Evolutionary conservation across 2,113 vertebrate genomes (phyloP).

Genomic region (Neolamprologus longior): DNA sequence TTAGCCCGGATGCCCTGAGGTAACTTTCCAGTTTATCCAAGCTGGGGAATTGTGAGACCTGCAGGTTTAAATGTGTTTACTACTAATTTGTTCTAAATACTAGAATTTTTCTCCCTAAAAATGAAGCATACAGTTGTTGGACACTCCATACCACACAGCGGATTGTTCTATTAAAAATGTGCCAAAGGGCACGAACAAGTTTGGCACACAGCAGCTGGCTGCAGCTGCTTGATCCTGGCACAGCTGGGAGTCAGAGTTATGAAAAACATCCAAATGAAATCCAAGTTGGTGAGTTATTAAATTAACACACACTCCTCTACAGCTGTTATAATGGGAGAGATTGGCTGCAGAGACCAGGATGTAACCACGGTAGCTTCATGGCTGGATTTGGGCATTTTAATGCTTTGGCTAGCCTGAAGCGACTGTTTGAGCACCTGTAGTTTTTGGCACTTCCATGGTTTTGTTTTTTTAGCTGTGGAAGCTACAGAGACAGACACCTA

Average conservation of each 20-base stretch:
- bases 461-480: background rate
- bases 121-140: background rate
- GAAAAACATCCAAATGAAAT: background rate
- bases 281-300: background rate
- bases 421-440: background rate
- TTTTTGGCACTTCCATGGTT: background rate
- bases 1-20: background rate
- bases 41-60: background rate
- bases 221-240: background rate
- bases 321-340: background rate
- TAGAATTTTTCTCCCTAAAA: background rate
- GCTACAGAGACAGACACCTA: background rate
- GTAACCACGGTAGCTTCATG: background rate
- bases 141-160: background rate
- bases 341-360: background rate
- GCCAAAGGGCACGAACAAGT: background rate
- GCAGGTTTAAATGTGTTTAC: background rate
- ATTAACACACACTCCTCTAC: background rate
- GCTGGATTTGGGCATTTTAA: background rate
- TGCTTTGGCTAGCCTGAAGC: background rate
- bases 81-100: background rate
- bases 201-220: background rate
- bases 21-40: background rate
- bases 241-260: background rate
- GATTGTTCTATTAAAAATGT: background rate